Evolutionary conservation across 2,113 vertebrate genomes (phyloP), one percentile per base, ranked within the genome.

Genomic region (Heterocephalus glaber): DNA sequence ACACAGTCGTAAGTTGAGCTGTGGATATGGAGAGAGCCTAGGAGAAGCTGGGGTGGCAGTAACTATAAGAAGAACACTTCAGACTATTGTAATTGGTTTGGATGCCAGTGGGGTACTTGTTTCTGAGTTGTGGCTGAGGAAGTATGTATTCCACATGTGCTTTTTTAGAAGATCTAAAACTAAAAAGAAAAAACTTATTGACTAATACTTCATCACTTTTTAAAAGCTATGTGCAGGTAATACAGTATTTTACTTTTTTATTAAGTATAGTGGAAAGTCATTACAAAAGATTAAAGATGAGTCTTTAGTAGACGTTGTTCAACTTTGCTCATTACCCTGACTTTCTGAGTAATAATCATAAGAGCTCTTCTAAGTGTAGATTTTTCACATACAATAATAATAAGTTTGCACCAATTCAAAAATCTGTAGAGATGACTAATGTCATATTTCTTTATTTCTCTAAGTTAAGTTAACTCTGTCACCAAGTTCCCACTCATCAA

Each of bases 251-350:
- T 47, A n/a, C 35, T 70, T 81, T 76, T 92, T 63, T 56, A 58
- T 11, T 65, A 68, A 49, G 28, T 47, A 58, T 61, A 90, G 84
- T 83, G 56, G 54, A 79, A 92, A 79, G 83, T 65, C n/a, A 88
- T 87, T 84, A 84, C 1, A 80, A 81, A 47, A 66, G 20, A 89
- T 86, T 66, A 86, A 96, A 86, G 24, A 74, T 80, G 58, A 72
- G 24, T 54, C n/a, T 90, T 89, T 81, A 85, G 28, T 76, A 77
- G 60, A 22, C 8, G 52, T 61, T 74, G 10, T 85, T 88, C 52
- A 92, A 54, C 35, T 58, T 94, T 89, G n/a, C 38, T 88, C 3
- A 70, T 89, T 86, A 74, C 3, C 38, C 38, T 90, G n/a, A 28
- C 63, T 58, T 95, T 92, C 80, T 76, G 60, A 70, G 22, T 63